Base-by-base conservation (phyloP, 1,140 invertebrate genomes). In the Pissodes strobi region DNA sequence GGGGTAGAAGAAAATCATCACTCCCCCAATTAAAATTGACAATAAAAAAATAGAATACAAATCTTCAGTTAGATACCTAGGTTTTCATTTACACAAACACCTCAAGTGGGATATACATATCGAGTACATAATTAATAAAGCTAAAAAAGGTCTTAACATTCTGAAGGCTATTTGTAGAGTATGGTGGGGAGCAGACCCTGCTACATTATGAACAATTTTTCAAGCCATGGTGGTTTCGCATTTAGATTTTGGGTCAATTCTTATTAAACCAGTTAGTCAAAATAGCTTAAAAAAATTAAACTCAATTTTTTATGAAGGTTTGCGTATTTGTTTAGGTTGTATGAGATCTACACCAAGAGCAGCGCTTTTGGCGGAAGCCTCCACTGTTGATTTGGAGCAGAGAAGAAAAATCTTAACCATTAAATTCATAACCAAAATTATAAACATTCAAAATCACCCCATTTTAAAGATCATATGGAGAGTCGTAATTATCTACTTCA, bases 131-230 rank as follows among this genome's bases (percentile, higher is more conserved):
- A 39, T 15, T 19, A 22, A 17, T 19, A 69, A 48, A 48, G 49
- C 59, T 4, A 27, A 23, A 17, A 52, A 51, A 38, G 60, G 55
- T 0, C 23, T 64, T 15, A 68, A 58, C 41, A 65, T 69, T 5
- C 60, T 69, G 9, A 69, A 60, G 43, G 21, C 19, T 10, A 13
- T 66, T 5, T 52, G 63, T 17, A 53, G 64, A 37, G 23, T 49
- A 0, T 67, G 52, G 41, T 69, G 68, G 65, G 68, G 65, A 9
- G 46, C 59, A 2, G 52, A 69, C 17, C 65, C 68, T 8, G 19
- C 21, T 8, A 52, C 56, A 12, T 10, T 69, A 2, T 8, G 41
- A 0, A 39, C 45, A 0, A 15, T 30, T 0, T 64, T 45, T 23
- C 48, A 55, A 3, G 61, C 37, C 1, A 22, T 60, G 2, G 43